These are phyloP conservation scores for Pristionchus arcanus DNA, from an alignment of 2,888 invertebrate species.

Conservation along the genomic window DNA sequence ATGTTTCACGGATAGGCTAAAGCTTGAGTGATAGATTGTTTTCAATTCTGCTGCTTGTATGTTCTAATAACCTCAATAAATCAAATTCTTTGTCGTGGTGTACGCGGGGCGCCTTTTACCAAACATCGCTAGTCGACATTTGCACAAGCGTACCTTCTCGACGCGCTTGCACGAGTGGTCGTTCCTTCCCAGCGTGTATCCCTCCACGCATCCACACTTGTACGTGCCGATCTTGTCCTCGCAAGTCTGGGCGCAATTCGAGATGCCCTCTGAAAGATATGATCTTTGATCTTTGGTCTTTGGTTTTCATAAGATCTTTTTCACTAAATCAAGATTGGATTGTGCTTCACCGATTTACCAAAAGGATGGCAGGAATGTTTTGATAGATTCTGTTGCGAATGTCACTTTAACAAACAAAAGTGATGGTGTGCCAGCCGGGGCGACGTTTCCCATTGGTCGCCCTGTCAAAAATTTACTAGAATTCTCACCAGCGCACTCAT, in stretches of 20 bases:
- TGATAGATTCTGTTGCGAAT: not conserved
- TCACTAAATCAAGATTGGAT: too few species aligned
- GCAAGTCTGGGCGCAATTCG: slow-evolving; percentile 93
- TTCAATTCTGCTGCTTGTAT: not conserved
- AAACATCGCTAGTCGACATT: not conserved
- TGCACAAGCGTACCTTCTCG: slow-evolving; percentile 83
- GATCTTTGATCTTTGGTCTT: not conserved
- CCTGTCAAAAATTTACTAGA: not conserved
- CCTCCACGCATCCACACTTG: slow-evolving; percentile 96
- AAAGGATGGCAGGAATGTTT: too few species aligned
- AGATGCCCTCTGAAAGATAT: slow-evolving; percentile 84
- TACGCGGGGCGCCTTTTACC: not conserved
- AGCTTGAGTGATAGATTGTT: not conserved
- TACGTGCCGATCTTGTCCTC: slow-evolving; percentile 95
- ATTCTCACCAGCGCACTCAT: slow-evolving; percentile 72
- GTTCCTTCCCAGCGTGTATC: slow-evolving; percentile 90
- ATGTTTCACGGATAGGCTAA: not conserved
- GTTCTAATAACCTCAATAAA: not conserved
- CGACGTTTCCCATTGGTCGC: too few species aligned
- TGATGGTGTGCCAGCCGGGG: too few species aligned
- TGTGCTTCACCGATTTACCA: too few species aligned
- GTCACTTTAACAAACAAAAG: too few species aligned
- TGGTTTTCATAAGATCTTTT: too few species aligned
- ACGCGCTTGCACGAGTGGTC: slow-evolving; percentile 93
- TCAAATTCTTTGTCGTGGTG: not conserved